Percentiles rank a stretch among this genome's conserved stretches.
Conservation (phyloP, 2,113 vertebrate species). For the Rhizomys pruinosus region DNA sequence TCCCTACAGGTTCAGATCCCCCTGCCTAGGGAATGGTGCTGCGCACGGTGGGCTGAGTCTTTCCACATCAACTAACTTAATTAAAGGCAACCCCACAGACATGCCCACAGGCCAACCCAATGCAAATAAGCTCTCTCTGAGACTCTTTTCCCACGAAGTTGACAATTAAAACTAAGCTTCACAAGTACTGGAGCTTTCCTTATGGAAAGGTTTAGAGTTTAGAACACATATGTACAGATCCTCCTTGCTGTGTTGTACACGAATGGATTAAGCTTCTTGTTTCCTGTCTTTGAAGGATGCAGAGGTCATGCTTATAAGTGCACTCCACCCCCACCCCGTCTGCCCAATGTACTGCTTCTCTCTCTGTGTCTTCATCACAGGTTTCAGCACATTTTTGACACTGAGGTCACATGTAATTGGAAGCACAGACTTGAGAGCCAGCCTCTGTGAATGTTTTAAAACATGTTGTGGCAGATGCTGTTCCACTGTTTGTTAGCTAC, state of each 20-base stretch:
- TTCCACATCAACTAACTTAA: not conserved
- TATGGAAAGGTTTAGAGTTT: not conserved
- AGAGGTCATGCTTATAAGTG: not conserved
- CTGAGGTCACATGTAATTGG: slow-evolving; percentile 10
- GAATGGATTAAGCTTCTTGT: not conserved
- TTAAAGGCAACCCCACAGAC: not conserved
- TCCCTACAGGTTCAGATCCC: not conserved
- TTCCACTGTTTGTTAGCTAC: not conserved
- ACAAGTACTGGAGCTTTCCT: not conserved
- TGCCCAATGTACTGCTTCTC: not conserved
- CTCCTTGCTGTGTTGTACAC: not conserved
- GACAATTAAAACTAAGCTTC: not conserved
- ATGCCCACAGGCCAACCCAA: too few relatives aligned
- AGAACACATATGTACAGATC: not conserved
- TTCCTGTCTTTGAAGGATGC: not conserved
- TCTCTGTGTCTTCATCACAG: not conserved
- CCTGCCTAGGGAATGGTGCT: not conserved
- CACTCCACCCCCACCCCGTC: not conserved
- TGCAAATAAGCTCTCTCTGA: not conserved
- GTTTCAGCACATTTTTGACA: slow-evolving; percentile 57
- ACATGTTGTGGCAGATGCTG: not conserved
- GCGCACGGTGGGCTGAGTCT: not conserved
- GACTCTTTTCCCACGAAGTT: not conserved
- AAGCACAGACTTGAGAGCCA: slow-evolving; percentile 14
- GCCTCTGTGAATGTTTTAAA: not conserved